These are phyloP conservation scores for Tetragonula carbonaria DNA, from an alignment of 2,888 invertebrate genomes.

Conservation along the genomic window DNA sequence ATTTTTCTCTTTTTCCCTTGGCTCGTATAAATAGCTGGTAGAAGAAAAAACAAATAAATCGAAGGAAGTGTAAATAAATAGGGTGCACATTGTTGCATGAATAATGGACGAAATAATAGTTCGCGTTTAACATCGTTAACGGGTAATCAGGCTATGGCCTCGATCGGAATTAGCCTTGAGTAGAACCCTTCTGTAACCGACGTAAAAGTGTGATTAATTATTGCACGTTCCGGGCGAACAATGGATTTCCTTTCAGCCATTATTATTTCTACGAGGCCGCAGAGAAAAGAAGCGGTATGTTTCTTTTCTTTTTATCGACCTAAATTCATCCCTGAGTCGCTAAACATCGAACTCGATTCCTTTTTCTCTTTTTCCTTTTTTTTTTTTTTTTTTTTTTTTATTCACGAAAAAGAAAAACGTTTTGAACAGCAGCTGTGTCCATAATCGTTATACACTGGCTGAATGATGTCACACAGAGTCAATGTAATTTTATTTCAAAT, in stretches of 20 bases:
- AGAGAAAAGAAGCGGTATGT: background rate
- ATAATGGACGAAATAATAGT: slow-evolving; percentile 73
- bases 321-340: background rate
- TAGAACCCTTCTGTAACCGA: slow-evolving; percentile 52
- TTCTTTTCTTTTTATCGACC: slow-evolving; percentile 3
- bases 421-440: background rate
- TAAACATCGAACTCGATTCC: background rate
- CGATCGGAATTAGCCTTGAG: slow-evolving; percentile 73
- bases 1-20: background rate
- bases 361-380: background rate
- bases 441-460: background rate
- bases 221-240: slow-evolving; percentile 52
- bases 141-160: slow-evolving; percentile 69
- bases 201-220: slow-evolving; percentile 75
- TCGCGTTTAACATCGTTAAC: slow-evolving; percentile 73
- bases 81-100: slow-evolving; percentile 63
- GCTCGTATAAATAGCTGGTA: background rate
- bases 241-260: slow-evolving; percentile 52
- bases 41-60: background rate
- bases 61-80: slow-evolving; percentile 53
- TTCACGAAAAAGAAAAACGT: background rate
- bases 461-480: background rate
- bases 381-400: background rate
- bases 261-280: slow-evolving; percentile 30
- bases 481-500: slow-evolving; percentile 19